phyloP scores from a whole-genome alignment of 2,888 invertebrate genomes.

The Erebia palarica region DNA sequence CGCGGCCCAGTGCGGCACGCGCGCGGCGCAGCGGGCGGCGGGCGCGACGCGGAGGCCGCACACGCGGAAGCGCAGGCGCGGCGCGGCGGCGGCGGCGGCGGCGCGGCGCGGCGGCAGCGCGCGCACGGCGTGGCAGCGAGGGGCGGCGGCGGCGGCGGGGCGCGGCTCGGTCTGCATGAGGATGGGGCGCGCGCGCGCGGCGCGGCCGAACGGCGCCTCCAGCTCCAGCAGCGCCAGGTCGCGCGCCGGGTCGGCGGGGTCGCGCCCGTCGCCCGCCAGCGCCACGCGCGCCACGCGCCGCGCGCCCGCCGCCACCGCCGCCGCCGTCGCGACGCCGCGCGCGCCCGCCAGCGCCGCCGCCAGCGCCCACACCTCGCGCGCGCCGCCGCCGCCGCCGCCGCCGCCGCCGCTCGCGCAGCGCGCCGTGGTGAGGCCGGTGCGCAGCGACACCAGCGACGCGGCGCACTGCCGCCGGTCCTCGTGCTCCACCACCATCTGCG shows the following conservation, averaged over 20 bases:
- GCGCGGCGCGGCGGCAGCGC: conserved; percentile 40
- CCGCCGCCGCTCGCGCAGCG: conserved; percentile 46
- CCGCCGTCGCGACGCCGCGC: conserved; percentile 39
- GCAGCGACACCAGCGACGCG: conserved; percentile 53
- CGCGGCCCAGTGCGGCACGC: conserved; percentile 51
- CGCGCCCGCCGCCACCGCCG: conserved; percentile 41
- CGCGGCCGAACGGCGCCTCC: conserved; percentile 55
- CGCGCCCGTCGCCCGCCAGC: conserved; percentile 41
- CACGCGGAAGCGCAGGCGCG: conserved; percentile 41
- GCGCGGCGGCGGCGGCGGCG: conserved; percentile 42
- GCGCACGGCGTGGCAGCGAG: conserved; percentile 60
- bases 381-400: conserved; percentile 25
- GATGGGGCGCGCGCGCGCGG: conserved; percentile 55
- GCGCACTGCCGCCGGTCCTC: conserved; percentile 46
- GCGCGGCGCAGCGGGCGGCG: conserved; percentile 45
- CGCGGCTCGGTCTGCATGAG: conserved; percentile 54
- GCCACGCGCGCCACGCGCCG: conserved; percentile 45
- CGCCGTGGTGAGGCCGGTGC: conserved; percentile 57
- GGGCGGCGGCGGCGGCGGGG: conserved; percentile 41
- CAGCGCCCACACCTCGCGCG: conserved; percentile 48
- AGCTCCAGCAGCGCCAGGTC: conserved; percentile 64
- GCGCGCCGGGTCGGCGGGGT: conserved; percentile 41
- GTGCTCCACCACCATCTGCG: conserved; percentile 56
- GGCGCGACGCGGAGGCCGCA: conserved; percentile 32
- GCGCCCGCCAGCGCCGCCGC: conserved; percentile 40